Conservation (phyloP, 2,797 vertebrate species). For the Spea hammondii region DNA sequence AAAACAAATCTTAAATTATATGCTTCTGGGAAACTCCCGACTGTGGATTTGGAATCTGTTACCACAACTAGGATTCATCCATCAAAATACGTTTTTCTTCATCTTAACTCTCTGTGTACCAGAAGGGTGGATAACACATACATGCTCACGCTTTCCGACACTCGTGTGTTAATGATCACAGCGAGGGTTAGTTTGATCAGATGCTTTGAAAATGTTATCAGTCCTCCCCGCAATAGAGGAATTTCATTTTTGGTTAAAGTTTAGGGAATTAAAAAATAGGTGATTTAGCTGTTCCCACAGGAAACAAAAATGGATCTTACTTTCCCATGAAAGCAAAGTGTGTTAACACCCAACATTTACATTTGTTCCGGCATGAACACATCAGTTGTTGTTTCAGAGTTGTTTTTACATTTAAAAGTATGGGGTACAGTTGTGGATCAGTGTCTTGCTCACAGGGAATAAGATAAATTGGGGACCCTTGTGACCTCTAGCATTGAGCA, state of each 20-base stretch:
- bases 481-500: too few species aligned
- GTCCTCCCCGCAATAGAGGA: neutral
- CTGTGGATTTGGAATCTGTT: conserved; percentile 23
- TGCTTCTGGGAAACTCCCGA: conserved; percentile 40
- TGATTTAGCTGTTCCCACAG: neutral
- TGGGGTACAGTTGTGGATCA: too few species aligned
- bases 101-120: neutral
- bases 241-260: neutral
- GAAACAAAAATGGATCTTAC: neutral
- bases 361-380: conserved; percentile 5
- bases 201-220: conserved; percentile 6
- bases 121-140: neutral
- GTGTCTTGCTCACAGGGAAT: too few species aligned
- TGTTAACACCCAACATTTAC: neutral
- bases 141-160: neutral
- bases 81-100: conserved; percentile 16
- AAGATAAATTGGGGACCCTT: too few species aligned
- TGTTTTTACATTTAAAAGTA: too few species aligned
- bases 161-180: neutral
- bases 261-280: neutral
- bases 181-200: conserved; percentile 13
- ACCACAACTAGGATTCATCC: conserved; percentile 15
- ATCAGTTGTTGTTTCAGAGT: too few species aligned
- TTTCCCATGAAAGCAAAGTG: neutral
- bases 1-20: conserved; percentile 44